Base-by-base conservation (phyloP, 23 tunicate species). In the Halocynthia aurantium region DNA sequence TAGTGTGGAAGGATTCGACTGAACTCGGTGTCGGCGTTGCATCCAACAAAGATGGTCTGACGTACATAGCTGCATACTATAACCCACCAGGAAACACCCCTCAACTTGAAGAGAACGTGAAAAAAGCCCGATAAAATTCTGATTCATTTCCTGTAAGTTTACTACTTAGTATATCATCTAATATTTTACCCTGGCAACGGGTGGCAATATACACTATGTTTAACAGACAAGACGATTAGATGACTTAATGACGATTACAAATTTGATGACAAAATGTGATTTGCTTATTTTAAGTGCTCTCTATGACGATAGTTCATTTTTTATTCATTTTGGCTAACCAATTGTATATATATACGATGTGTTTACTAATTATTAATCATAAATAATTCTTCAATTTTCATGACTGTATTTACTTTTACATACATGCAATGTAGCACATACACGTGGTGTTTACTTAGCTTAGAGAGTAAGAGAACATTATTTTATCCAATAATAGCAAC, bases 1-100 rank as follows among this genome's bases (percentile, higher is more conserved):
- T 89, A n/a, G 85, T 89, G 8, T 89, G 96, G 96, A 75, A 69
- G 7, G 80, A 58, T 7, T 31, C 74, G 18, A 76, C 76, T 63
- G 78, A 80, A 49, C 76, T 89, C 7, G 96, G 96, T 6, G 85
- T 89, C 7, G 96, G 96, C 6, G 85, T 89, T 52, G 89, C 96
- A 6, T 58, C 72, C 11, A 87, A 89, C 70, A 83, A 87, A 58
- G 52, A 57, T 17, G 96, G 96, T 11, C 70, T 79, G 5, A 58
- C 72, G 6, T 89, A 51, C 64, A 80, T 78, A 51, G 84, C 84
- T 7, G 96, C 96, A 15, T 77, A 81, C 70, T 89, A 83, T 75
- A 49, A 65, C 4, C 96, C 96, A 20, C 61, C 96, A 2, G 96
- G 96, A 57, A 89, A 89, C 66, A 81, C 81, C 19, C 81, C 75